Conservation (phyloP, 2,888 invertebrate genomes). For the Nebria brevicollis region DNA sequence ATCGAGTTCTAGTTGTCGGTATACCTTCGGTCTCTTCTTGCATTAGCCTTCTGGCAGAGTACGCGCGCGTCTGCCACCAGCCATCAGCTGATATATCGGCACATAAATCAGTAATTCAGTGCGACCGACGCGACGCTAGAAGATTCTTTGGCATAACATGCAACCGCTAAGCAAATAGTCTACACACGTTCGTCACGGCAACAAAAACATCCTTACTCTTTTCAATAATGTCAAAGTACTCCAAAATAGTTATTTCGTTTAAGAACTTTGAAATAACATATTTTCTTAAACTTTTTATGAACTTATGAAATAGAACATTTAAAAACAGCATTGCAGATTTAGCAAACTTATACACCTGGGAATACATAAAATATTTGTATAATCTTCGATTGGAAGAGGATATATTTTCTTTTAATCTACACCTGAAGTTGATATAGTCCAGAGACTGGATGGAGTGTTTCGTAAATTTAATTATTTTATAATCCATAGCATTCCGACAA, state of each 20-base stretch:
- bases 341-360: too few relatives aligned
- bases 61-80: slow-evolving; percentile 16
- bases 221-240: not conserved
- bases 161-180: slow-evolving; percentile 32
- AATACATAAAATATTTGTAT: too few relatives aligned
- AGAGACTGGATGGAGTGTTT: slow-evolving; percentile 30
- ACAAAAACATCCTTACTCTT: slow-evolving; percentile 25
- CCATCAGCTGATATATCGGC: slow-evolving; percentile 50
- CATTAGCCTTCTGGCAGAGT: slow-evolving; percentile 3
- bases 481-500: slow-evolving; percentile 31
- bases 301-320: too few relatives aligned
- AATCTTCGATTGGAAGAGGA: not conserved
- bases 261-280: not conserved
- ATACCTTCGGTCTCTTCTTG: slow-evolving; percentile 1
- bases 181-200: slow-evolving; percentile 20
- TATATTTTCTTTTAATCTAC: slow-evolving; percentile 29
- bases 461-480: slow-evolving; percentile 37
- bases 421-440: slow-evolving; percentile 23
- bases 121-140: slow-evolving; percentile 34
- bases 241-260: not conserved
- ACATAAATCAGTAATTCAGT: slow-evolving; percentile 56
- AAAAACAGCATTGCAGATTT: too few relatives aligned
- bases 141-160: slow-evolving; percentile 36
- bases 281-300: too few relatives aligned
- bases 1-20: not conserved